Evolutionary conservation across 2,113 vertebrate species (phyloP).

Genomic region (Cettia cetti): DNA sequence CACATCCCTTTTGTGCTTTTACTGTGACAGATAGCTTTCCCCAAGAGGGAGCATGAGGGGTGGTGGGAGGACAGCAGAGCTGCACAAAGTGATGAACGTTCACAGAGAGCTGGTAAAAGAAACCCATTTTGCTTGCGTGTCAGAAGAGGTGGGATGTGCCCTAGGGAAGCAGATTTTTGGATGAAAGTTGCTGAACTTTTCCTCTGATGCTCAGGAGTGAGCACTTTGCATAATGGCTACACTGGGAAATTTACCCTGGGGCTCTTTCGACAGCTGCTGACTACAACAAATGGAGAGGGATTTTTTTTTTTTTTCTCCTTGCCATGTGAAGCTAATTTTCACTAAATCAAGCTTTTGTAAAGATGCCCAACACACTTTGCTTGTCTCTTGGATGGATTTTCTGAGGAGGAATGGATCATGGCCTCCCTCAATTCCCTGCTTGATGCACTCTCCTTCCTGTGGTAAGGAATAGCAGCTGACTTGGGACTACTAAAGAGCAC

Average conservation of each 20-base stretch:
- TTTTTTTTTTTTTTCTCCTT: not conserved
- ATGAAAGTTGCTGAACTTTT: conserved; percentile 7
- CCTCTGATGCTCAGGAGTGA: not conserved
- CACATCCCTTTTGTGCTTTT: not conserved
- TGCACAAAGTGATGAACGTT: not conserved
- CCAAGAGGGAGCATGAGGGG: not conserved
- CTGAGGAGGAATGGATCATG: rapidly evolving
- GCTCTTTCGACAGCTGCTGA: not conserved
- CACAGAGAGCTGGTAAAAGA: not conserved
- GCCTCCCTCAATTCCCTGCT: not conserved
- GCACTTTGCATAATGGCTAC: not conserved
- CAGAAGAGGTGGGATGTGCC: not conserved
- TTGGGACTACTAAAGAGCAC: not conserved
- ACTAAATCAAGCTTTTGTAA: not conserved
- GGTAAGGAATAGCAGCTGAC: not conserved
- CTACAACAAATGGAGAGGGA: not conserved
- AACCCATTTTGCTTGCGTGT: not conserved
- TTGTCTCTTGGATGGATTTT: not conserved
- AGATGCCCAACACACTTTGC: not conserved
- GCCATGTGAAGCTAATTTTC: not conserved
- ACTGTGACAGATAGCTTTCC: not conserved
- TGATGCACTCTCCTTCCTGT: not conserved
- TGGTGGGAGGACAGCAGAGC: not conserved
- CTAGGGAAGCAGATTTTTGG: not conserved
- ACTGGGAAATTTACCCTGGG: not conserved